Conservation (phyloP, 2,113 vertebrate species). For the Baryphthengus martii region DNA sequence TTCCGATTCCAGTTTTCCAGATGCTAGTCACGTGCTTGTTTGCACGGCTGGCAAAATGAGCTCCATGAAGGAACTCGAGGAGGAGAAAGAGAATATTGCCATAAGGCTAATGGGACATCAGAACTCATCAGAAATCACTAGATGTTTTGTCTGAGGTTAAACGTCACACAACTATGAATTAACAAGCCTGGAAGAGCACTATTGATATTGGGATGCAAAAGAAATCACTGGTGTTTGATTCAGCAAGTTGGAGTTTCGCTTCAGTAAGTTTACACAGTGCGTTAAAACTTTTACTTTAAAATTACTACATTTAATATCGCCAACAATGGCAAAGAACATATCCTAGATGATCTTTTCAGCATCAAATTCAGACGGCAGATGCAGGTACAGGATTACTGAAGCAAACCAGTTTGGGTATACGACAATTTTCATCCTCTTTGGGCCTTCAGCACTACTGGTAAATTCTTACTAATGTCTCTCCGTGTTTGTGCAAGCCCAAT, state of each 20-base stretch:
- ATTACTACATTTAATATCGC: neutral
- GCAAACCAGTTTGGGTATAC: neutral
- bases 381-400: neutral
- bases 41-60: neutral
- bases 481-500: neutral
- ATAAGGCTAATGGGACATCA: neutral
- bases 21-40: neutral
- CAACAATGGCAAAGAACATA: neutral
- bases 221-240: neutral
- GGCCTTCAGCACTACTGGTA: neutral
- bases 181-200: neutral
- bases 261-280: neutral
- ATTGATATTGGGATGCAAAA: neutral
- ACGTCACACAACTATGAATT: neutral
- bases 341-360: neutral
- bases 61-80: neutral
- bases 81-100: neutral
- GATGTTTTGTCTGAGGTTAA: neutral
- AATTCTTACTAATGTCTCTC: neutral
- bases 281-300: neutral
- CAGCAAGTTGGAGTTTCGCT: neutral
- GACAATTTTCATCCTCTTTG: neutral
- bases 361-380: neutral
- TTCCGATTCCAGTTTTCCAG: neutral
- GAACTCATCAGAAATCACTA: neutral